A percentile compares a stretch with the other conserved stretches of the same genome.
Evolutionary conservation across 2,888 invertebrate species (phyloP).

Genomic region (Dioctria linearis): DNA sequence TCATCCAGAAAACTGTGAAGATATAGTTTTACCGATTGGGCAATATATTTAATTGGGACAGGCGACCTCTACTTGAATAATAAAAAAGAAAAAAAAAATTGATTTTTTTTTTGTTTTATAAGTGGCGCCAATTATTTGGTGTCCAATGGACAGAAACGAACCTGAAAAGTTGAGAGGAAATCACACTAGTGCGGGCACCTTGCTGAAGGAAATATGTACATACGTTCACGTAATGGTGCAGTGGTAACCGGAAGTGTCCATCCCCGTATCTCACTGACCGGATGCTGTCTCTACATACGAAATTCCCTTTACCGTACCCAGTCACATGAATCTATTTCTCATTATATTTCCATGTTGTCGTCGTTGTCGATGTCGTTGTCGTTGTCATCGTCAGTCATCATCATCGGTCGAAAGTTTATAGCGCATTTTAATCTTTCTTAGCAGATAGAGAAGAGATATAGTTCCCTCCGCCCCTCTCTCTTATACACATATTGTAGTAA

Average conservation of each 20-base stretch:
- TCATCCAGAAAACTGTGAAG: constrained; percentile 51
- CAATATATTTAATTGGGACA: constrained; percentile 11
- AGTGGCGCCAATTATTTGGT: constrained; percentile 49
- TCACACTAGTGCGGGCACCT: neutral
- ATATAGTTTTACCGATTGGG: constrained; percentile 7
- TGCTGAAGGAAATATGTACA: constrained; percentile 20
- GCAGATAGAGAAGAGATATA: neutral
- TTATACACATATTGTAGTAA: too few species aligned
- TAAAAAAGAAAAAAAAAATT: neutral
- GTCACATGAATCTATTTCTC: constrained; percentile 51
- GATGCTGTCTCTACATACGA: constrained; percentile 50
- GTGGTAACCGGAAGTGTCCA: constrained; percentile 46
- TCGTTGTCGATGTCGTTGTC: too few species aligned
- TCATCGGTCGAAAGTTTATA: constrained; percentile 26
- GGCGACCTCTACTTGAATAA: constrained; percentile 9
- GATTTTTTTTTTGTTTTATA: constrained; percentile 3
- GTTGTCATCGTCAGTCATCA: too few species aligned
- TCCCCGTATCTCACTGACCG: constrained; percentile 49
- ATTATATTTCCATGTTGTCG: constrained; percentile 24
- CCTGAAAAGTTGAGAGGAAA: constrained; percentile 1
- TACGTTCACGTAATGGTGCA: constrained; percentile 5
- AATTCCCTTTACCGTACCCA: constrained; percentile 45
- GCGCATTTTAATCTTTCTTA: constrained; percentile 44
- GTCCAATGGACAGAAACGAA: constrained; percentile 44
- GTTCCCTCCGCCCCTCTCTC: too few species aligned